Evolutionary conservation across 2,113 vertebrate genomes (phyloP).

Genomic region (Chrysochloris asiatica): DNA sequence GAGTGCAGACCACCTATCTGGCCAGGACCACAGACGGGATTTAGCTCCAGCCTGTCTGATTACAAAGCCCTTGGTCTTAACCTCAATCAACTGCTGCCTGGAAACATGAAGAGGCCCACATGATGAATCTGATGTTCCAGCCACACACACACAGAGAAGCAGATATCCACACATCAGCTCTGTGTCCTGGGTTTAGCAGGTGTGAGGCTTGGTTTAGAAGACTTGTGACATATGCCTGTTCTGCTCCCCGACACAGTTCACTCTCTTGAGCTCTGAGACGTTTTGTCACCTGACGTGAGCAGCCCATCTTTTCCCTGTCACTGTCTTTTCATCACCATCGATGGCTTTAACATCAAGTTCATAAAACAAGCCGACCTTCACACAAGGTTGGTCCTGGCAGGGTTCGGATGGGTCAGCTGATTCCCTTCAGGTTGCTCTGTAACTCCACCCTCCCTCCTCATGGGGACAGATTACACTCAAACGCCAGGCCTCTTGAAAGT

Average conservation of each 20-base stretch:
- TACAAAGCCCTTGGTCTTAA: not conserved
- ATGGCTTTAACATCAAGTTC: not conserved
- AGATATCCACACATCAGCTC: not conserved
- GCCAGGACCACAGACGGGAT: not conserved
- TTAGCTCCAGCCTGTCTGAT: not conserved
- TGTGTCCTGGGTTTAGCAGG: not conserved
- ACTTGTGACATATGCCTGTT: not conserved
- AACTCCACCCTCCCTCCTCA: not conserved
- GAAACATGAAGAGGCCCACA: not conserved
- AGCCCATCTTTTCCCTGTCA: not conserved
- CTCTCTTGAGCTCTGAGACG: not conserved
- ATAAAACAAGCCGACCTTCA: not conserved
- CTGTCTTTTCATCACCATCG: not conserved
- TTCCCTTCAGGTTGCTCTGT: not conserved
- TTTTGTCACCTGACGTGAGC: not conserved
- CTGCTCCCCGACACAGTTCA: not conserved
- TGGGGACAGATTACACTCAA: not conserved
- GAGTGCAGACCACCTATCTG: not conserved
- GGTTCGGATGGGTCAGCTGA: no score
- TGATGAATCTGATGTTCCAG: not conserved
- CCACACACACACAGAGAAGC: not conserved
- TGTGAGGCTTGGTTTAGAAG: not conserved
- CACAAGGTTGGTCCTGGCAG: not conserved
- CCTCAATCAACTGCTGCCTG: not conserved
- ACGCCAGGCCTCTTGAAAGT: accelerated